Conservation (phyloP, 2,797 vertebrate species). For the Prunella strophiata region DNA sequence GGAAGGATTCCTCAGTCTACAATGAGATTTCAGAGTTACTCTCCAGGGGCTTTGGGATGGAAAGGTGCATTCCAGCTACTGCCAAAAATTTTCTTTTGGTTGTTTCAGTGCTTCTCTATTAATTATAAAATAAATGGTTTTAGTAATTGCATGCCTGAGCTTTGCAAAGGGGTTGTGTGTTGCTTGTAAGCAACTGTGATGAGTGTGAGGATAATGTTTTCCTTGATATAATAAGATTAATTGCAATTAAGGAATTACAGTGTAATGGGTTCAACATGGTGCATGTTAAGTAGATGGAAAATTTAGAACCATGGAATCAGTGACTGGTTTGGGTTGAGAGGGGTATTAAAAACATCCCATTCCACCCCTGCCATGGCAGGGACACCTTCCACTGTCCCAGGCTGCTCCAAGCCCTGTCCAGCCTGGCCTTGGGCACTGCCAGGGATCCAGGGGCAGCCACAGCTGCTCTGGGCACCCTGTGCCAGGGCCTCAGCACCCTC, state of each 20-base stretch:
- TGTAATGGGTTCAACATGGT: neutral
- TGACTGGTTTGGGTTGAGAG: neutral
- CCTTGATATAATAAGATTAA: neutral
- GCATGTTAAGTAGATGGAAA: neutral
- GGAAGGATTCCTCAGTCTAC: neutral
- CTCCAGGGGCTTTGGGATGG: neutral
- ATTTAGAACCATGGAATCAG: neutral
- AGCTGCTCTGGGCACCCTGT: neutral
- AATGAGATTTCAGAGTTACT: neutral
- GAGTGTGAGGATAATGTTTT: neutral
- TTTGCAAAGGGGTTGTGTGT: neutral
- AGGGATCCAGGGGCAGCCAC: neutral
- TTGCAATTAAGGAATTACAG: neutral
- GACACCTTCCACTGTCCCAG: neutral
- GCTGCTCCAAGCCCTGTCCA: fast-evolving
- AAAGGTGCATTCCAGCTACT: neutral
- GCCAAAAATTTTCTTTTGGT: neutral
- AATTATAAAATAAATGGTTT: neutral
- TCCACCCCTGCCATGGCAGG: neutral
- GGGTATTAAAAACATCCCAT: fast-evolving
- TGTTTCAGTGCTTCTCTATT: neutral
- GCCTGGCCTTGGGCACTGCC: fast-evolving
- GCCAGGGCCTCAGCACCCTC: neutral
- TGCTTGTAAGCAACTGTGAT: neutral
- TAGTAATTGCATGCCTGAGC: neutral